Base-by-base conservation (phyloP, 2,888 invertebrate genomes). In the Strigamia crassipes region DNA sequence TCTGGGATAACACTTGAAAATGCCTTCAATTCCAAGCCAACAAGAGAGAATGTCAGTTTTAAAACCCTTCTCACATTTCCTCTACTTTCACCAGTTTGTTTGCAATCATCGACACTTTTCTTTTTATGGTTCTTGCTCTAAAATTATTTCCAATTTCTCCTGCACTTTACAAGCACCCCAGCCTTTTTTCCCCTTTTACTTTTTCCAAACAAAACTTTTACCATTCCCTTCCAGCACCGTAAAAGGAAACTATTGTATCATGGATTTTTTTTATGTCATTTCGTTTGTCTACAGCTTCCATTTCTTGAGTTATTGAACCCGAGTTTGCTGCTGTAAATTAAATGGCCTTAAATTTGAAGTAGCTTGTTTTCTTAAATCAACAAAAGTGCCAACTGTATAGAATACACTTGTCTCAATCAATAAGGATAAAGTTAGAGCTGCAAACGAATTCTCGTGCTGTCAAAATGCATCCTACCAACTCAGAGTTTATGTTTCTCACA, bases 1-100 rank as follows among this genome's bases (percentile, higher is more conserved):
- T 73, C 73, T 73, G 73, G 73, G 73, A 73, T 73, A 73, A 73
- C 73, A 73, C 73, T 73, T 73, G 73, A 73, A 73, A 73, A 73
- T 73, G 73, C 73, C 73, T 73, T 73, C 73, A 73, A 73, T 73
- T 73, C 73, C 73, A 73, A 31, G 27, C 73, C 73, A 73, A 73
- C 73, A 73, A 73, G 73, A 73, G 73, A 73, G 73, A 73, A 73
- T 73, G 73, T 31, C 73, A 73, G 73, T 73, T 73, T 73, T 73
- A 73, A 73, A 73, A 73, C 73, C 73, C 73, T 73, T 73, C 73
- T 73, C 73, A 73, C 73, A 73, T 73, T 73, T 73, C 73, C 31
- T 31, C 73, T 56, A 56, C 73, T 73, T 73, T 73, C 73, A 73
- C 73, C 73, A 73, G 73, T 73, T 73, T 73, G 73, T 73, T 73